Evolutionary conservation across 2,113 vertebrate genomes (phyloP).

Genomic region (Xenopus borealis): DNA sequence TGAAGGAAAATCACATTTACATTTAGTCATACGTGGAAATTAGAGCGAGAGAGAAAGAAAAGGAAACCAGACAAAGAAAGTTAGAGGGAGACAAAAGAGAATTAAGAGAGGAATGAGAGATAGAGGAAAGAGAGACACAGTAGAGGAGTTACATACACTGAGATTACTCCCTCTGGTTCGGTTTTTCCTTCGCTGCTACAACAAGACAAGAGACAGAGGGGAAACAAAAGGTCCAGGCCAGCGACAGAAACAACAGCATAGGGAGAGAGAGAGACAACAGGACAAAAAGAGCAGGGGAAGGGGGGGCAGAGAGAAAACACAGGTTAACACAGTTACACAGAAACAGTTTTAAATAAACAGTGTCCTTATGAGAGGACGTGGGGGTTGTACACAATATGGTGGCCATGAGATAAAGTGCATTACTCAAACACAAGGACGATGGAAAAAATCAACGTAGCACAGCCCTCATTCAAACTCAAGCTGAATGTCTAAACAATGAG

Average conservation of each 20-base stretch:
- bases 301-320: constrained; percentile 39
- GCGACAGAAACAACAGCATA: constrained; percentile 5
- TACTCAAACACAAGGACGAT: not conserved
- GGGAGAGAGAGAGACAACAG: constrained; percentile 47
- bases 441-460: not conserved
- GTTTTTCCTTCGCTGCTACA: constrained; percentile 87
- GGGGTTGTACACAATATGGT: constrained; percentile 8
- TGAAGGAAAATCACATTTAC: too few species aligned
- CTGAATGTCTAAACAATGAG: not conserved
- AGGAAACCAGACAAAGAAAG: not conserved
- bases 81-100: not conserved
- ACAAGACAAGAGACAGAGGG: constrained; percentile 49
- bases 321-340: constrained; percentile 39
- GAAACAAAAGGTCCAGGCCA: not conserved
- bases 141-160: constrained; percentile 83
- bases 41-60: not conserved
- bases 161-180: constrained; percentile 89
- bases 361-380: constrained; percentile 5
- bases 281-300: constrained; percentile 41
- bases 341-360: constrained; percentile 36
- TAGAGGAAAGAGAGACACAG: constrained; percentile 4
- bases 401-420: constrained; percentile 27
- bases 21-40: too few species aligned
- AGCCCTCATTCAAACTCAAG: not conserved
- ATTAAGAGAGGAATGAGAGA: not conserved